These are phyloP conservation scores for Nezara viridula DNA, from an alignment of 2,888 invertebrate species.

Conservation along the genomic window DNA sequence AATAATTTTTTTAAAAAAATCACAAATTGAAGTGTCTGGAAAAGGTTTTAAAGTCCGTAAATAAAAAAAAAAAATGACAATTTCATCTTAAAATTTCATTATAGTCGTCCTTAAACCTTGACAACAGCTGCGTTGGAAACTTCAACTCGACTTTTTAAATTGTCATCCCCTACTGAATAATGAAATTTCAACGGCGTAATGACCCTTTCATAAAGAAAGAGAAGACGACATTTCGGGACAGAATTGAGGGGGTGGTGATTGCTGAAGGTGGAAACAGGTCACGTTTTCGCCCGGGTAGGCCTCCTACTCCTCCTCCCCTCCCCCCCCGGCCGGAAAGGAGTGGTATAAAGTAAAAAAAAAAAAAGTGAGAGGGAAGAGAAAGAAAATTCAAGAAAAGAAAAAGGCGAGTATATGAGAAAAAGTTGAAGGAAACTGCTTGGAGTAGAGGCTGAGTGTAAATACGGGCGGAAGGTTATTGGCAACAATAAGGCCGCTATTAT, in stretches of 20 bases:
- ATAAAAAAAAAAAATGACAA: too few relatives aligned
- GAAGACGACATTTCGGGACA: slow-evolving; percentile 14
- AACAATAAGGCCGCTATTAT: background rate
- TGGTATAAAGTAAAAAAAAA: slow-evolving; percentile 48
- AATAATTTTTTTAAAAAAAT: too few relatives aligned
- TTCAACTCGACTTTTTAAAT: background rate
- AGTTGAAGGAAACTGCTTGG: slow-evolving; percentile 43
- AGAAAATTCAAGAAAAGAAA: slow-evolving; percentile 32
- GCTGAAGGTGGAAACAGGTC: slow-evolving; percentile 44
- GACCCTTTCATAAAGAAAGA: slow-evolving; percentile 35
- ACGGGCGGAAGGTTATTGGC: slow-evolving; percentile 18
- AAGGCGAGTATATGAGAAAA: slow-evolving; percentile 47
- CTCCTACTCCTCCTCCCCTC: too few relatives aligned
- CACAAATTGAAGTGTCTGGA: too few relatives aligned
- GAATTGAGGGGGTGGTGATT: slow-evolving; percentile 6
- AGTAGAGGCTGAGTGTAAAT: slow-evolving; percentile 31
- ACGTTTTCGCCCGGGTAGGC: slow-evolving; percentile 17
- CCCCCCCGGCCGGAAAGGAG: slow-evolving; percentile 35
- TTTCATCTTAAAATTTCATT: background rate
- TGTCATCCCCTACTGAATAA: slow-evolving; percentile 30
- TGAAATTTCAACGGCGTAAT: slow-evolving; percentile 48
- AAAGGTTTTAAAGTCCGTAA: too few relatives aligned
- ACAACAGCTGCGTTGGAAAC: background rate
- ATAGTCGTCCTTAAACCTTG: background rate
- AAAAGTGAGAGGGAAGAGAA: background rate